These are phyloP conservation scores for Eilema depressum DNA, from an alignment of 2,888 invertebrate genomes.

Conservation along the genomic window DNA sequence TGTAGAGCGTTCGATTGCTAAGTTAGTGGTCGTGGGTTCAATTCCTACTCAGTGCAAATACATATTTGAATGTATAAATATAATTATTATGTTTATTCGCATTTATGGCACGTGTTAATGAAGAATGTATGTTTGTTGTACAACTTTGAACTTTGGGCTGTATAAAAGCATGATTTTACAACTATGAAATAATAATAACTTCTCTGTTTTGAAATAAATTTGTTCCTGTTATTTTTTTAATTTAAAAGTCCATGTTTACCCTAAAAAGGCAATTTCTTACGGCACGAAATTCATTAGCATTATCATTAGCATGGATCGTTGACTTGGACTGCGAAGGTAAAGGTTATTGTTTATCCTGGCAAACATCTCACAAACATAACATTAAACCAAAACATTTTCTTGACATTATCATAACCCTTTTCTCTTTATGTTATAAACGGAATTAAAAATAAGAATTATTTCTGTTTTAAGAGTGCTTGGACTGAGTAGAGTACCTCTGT, in stretches of 20 bases:
- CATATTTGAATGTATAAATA: too few species aligned
- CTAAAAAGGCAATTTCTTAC: conserved; percentile 23
- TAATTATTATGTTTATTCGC: too few species aligned
- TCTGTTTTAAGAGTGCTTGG: neutral
- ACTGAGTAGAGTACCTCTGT: too few species aligned
- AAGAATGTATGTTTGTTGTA: too few species aligned
- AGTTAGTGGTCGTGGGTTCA: too few species aligned
- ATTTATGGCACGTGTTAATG: too few species aligned
- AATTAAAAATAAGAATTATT: neutral
- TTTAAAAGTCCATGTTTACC: conserved; percentile 14
- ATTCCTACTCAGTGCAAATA: too few species aligned
- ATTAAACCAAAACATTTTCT: conserved; percentile 8
- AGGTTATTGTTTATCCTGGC: neutral
- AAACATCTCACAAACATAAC: neutral
- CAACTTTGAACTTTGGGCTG: too few species aligned
- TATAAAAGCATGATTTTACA: too few species aligned
- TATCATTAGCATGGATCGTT: conserved; percentile 23
- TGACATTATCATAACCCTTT: conserved; percentile 12
- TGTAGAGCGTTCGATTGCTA: too few species aligned
- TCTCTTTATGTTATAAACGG: neutral
- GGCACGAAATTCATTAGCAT: conserved; percentile 30
- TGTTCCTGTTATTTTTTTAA: neutral
- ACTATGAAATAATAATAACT: too few species aligned
- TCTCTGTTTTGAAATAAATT: neutral
- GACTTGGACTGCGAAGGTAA: neutral